Percentiles rank a stretch among this genome's conserved stretches.
Conservation (phyloP, 2,797 vertebrate genomes). For the Tapirus indicus region DNA sequence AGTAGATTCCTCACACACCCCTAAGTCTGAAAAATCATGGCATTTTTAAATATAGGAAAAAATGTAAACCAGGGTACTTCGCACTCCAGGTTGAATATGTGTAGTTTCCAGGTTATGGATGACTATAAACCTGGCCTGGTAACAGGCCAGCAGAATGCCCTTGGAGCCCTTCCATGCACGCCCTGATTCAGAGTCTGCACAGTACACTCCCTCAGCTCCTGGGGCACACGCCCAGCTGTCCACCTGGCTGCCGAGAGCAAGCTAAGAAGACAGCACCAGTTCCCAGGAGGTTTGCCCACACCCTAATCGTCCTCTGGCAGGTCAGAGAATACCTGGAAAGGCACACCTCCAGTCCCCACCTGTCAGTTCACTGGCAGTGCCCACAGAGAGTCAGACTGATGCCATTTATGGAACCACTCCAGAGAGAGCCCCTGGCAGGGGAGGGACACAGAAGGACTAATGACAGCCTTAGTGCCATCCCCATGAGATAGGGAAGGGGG, state of each 20-base stretch:
- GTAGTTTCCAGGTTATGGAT: neutral
- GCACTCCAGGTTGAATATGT: neutral
- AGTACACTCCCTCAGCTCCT: accelerated
- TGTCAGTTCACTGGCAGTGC: neutral
- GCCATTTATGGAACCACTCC: neutral
- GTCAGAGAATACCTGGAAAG: neutral
- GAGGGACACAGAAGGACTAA: too few relatives aligned
- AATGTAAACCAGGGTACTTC: neutral
- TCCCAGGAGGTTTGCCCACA: neutral
- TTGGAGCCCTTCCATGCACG: neutral
- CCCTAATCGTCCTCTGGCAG: neutral
- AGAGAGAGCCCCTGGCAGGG: neutral
- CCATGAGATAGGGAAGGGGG: neutral
- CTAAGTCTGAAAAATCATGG: neutral
- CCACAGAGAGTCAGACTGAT: neutral
- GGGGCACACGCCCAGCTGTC: neutral
- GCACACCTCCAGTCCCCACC: neutral
- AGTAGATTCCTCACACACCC: neutral
- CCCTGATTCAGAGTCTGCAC: neutral
- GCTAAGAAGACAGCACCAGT: neutral
- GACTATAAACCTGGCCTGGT: neutral
- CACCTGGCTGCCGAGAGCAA: neutral
- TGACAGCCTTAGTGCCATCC: neutral
- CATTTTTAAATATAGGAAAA: neutral
- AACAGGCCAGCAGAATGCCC: neutral